Evolutionary conservation across 2,888 invertebrate genomes (phyloP).

Genomic region (Eurytoma californica): DNA sequence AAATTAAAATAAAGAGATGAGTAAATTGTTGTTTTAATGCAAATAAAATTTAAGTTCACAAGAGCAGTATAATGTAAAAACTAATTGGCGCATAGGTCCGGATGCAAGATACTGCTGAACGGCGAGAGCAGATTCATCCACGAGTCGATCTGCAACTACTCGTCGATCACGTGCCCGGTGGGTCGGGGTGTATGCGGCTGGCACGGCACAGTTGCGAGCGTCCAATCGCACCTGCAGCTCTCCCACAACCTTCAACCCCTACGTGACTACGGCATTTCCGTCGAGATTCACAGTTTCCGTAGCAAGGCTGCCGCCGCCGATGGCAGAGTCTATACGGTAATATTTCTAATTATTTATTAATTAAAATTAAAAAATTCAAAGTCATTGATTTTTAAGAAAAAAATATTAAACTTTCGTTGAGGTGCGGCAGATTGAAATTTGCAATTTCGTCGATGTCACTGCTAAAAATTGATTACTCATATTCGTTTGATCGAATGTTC

Average conservation of each 20-base stretch:
- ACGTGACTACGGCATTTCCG: conserved; percentile 58
- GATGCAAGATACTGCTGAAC: conserved; percentile 59
- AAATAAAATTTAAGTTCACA: neutral
- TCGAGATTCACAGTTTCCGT: conserved; percentile 61
- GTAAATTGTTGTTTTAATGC: too few species aligned
- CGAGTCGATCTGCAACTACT: conserved; percentile 59
- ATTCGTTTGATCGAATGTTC: too few species aligned
- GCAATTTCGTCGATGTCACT: too few species aligned
- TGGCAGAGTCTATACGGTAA: conserved; percentile 61
- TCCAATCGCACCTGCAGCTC: conserved; percentile 59
- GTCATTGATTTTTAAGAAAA: too few species aligned
- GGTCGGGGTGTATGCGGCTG: conserved; percentile 55
- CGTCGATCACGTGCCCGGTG: conserved; percentile 58
- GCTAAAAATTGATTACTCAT: too few species aligned
- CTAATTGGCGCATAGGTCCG: conserved; percentile 57
- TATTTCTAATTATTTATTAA: neutral
- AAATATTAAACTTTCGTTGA: too few species aligned
- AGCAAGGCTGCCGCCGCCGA: conserved; percentile 38
- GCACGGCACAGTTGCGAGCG: conserved; percentile 56
- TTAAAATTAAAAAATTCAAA: too few species aligned
- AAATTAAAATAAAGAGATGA: too few species aligned
- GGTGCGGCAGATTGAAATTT: too few species aligned
- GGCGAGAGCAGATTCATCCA: conserved; percentile 59
- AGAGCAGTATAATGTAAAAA: neutral
- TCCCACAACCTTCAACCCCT: conserved; percentile 60